phyloP scores from a whole-genome alignment of 2,888 invertebrate genomes.

The Andricus quercusramuli region DNA sequence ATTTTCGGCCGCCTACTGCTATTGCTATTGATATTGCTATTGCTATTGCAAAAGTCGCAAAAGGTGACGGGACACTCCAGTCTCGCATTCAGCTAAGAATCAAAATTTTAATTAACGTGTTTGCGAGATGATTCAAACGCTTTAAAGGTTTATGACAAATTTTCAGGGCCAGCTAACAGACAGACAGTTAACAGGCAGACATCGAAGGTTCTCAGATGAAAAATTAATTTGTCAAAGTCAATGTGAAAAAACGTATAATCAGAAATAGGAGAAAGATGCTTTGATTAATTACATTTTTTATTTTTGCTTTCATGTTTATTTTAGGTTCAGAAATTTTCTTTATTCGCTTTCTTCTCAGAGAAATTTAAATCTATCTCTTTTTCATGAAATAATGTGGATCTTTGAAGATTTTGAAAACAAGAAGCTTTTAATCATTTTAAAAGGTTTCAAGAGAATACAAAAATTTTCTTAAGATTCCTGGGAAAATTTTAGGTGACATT shows the following conservation, averaged over 20 bases:
- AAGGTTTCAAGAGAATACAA: too few relatives aligned
- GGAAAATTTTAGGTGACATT: too few relatives aligned
- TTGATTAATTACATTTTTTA: not conserved
- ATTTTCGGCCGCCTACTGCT: not conserved
- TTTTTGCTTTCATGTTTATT: too few relatives aligned
- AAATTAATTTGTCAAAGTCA: slow-evolving; percentile 14
- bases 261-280: not conserved
- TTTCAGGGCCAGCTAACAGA: slow-evolving; percentile 20
- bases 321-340: too few relatives aligned
- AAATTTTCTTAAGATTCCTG: too few relatives aligned
- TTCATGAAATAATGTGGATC: too few relatives aligned
- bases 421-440: too few relatives aligned
- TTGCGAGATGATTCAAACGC: not conserved
- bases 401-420: too few relatives aligned
- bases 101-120: slow-evolving; percentile 72
- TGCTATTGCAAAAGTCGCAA: slow-evolving; percentile 45
- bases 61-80: slow-evolving; percentile 35
- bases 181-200: slow-evolving; percentile 15
- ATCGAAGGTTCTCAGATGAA: not conserved
- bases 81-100: slow-evolving; percentile 60
- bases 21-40: not conserved
- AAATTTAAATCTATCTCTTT: too few relatives aligned
- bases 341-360: too few relatives aligned
- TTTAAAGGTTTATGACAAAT: slow-evolving; percentile 4
- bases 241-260: not conserved